Evolutionary conservation across 2,113 vertebrate genomes (phyloP), one percentile per base, ranked within the genome.

Genomic region (Colaptes auratus): DNA sequence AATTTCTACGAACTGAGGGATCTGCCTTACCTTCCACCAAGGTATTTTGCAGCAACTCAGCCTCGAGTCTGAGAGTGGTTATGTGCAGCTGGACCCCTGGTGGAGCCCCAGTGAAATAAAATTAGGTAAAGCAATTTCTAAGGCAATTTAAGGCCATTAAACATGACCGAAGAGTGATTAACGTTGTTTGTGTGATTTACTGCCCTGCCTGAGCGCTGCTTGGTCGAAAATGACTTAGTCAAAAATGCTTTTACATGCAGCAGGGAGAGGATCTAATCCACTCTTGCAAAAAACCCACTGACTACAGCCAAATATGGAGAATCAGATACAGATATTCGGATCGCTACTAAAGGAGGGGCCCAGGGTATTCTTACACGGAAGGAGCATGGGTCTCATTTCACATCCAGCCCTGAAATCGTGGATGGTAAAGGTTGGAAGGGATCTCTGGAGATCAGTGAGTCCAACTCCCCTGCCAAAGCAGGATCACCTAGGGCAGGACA

Each of bases 141-240:
- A 78, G 60, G 67, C 24, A 65, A 89, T 94, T 92, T 91, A 89
- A 77, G 58, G 44, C 93, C 53, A 64, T 89, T 95, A 93, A 86
- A 95, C 81, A 83, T 60, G 81, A 93, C 8, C 39, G 0, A 91
- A 88, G 92, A 93, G 76, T 94, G 91, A 94, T 95, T 95, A 95
- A 91, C 86, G 80, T 83, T 95, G 85, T 97, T 94, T 95, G 85
- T 90, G 85, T 91, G 94, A 97, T 95, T 94, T 96, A 92, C 75
- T 90, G 74, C 79, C 44, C 67, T 87, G 42, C 35, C 53, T 82
- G 52, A 93, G 48, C 71, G 79, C 53, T 88, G 86, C 95, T 94
- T 94, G 31, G 80, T 90, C 92, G 60, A 89, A 95, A 95, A 92
- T 2, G 28, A 56, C 81, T 93, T 92, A 86, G 46, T 90, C 5